Evolutionary conservation across 2,797 vertebrate species (phyloP).

Genomic region (Artibeus lituratus): DNA sequence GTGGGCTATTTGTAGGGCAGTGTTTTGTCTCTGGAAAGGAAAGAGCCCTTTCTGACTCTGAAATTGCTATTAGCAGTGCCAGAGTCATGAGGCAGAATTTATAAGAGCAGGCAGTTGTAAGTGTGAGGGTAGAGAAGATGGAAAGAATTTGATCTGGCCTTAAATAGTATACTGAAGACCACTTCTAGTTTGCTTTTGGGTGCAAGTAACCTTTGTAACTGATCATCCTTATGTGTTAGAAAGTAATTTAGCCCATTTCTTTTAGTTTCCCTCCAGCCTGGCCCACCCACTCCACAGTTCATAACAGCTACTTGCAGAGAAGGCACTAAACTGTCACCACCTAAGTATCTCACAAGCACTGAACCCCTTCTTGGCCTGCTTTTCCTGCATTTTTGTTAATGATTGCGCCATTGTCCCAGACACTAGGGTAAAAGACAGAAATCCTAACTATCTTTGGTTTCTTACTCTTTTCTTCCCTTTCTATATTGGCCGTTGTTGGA

Average conservation of each 20-base stretch:
- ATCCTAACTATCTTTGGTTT: neutral
- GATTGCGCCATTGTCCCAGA: neutral
- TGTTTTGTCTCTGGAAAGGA: neutral
- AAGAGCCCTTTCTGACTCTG: neutral
- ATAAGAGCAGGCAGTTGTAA: neutral
- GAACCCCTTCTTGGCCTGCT: neutral
- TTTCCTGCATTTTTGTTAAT: neutral
- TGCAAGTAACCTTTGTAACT: constrained; percentile 34
- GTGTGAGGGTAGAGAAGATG: neutral
- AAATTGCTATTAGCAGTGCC: constrained; percentile 18
- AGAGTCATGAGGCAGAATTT: constrained; percentile 18
- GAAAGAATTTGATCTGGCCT: neutral
- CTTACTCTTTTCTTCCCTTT: neutral
- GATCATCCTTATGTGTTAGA: neutral
- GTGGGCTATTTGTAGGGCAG: neutral
- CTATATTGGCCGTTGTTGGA: neutral
- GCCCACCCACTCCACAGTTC: neutral
- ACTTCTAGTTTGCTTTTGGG: constrained; percentile 14
- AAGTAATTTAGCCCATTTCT: neutral
- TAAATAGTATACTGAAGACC: neutral
- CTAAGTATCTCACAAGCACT: neutral
- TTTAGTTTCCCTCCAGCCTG: constrained; percentile 4
- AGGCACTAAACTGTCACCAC: neutral
- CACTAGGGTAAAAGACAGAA: neutral
- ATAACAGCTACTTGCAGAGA: neutral